Evolutionary conservation across 1,140 invertebrate genomes (phyloP).

Genomic region (Aphis craccivora): DNA sequence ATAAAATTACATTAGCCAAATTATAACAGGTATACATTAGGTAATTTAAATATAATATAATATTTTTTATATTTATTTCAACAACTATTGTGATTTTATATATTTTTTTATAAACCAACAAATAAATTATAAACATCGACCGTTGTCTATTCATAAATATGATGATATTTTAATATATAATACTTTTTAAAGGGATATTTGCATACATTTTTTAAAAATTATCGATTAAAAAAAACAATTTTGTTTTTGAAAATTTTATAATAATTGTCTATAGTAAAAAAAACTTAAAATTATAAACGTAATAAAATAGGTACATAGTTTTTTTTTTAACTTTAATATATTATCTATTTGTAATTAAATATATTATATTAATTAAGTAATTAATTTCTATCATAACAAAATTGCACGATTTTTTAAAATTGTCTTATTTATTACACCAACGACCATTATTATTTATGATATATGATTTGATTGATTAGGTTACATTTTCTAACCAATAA

Average conservation of each 20-base stretch:
- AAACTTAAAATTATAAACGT: not conserved
- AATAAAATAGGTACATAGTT: no score
- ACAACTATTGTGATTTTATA: no score
- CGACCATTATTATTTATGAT: not conserved
- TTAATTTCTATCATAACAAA: not conserved
- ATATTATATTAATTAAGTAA: no score
- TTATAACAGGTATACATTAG: no score
- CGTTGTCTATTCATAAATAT: no score
- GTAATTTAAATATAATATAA: no score
- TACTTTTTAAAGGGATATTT: not conserved
- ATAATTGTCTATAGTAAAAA: not conserved
- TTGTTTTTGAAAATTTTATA: not conserved
- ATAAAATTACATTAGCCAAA: no score
- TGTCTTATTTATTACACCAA: not conserved
- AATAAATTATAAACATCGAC: no score
- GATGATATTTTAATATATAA: not conserved
- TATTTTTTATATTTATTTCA: no score
- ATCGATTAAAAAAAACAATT: not conserved
- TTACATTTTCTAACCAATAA: not conserved
- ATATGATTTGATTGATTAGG: not conserved
- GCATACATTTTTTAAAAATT: not conserved
- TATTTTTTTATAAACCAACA: no score
- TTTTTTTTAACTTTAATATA: no score
- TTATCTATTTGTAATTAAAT: no score
- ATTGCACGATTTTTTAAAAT: not conserved